Evolutionary conservation across 1,140 invertebrate genomes (phyloP), one percentile per base, ranked within the genome.

Genomic region (Drosophila bocki): DNA sequence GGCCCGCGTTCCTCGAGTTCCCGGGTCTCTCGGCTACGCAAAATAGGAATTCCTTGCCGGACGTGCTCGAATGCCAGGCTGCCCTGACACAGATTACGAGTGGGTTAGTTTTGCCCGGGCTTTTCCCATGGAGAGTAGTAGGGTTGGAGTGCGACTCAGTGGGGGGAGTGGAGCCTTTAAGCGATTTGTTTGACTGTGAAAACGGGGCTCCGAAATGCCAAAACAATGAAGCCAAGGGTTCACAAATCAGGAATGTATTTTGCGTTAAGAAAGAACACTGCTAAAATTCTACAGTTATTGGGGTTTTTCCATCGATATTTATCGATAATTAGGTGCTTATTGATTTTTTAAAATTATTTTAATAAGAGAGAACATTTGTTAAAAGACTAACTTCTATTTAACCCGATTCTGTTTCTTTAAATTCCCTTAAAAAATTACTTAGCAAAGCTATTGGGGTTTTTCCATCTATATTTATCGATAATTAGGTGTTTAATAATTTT

Each of bases 31-130:
- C 35, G 50, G 70, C 45, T 67, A 62, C 75, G 82, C 83, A 67
- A 88, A 87, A 88, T 88, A 88, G 83, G 51, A 88, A 87, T 87
- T 87, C 83, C 80, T 75, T 22, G 42, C 45, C 51, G 84, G 56
- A 88, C 83, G 83, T 87, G 83, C 77, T 22, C 42, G 61, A 54
- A 87, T 87, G 67, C 48, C 50, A 61, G 61, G 54, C 69, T 77
- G 74, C 51, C 67, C 59, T 83, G 83, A 87, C 83, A 87, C 83
- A 88, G 84, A 87, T 87, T 87, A 78, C 54, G 80, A 68, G 37
- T 60, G 74, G 29, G 42, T 62, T 62, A 59, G 61, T 29, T 41
- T 39, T 63, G n/a, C n/a, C 17, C 29, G n/a, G 19, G 19, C 22
- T 17, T 12, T 50, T 29, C 17, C 47, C 48, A 3, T 3, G 41